These are phyloP conservation scores for Megaustenia siamemsis DNA, from an alignment of 2,888 invertebrate genomes.

Conservation along the genomic window DNA sequence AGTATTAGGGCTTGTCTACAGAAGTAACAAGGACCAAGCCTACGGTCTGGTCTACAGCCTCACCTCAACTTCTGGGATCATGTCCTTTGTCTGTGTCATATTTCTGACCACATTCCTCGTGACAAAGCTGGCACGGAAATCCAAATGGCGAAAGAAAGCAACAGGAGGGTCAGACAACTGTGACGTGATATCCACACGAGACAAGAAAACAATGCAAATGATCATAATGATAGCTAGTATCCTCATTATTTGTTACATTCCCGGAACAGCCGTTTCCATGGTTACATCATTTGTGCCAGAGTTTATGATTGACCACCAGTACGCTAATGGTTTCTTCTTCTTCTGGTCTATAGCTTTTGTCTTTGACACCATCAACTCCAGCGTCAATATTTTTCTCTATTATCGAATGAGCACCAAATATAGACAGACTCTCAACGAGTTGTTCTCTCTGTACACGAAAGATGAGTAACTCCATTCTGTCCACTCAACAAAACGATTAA, in stretches of 20 bases:
- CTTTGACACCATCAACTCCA: slow-evolving; percentile 17
- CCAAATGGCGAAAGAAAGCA: slow-evolving; percentile 13
- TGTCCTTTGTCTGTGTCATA: slow-evolving; percentile 17
- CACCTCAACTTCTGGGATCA: not conserved
- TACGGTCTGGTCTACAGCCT: not conserved
- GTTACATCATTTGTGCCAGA: not conserved
- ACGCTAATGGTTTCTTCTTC: not conserved
- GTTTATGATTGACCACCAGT: not conserved
- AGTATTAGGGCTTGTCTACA: not conserved
- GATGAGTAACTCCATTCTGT: no score
- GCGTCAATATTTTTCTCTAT: slow-evolving; percentile 28
- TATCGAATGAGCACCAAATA: slow-evolving; percentile 41
- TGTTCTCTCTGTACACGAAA: not conserved
- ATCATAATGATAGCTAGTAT: slow-evolving; percentile 16
- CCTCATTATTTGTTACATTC: slow-evolving; percentile 16
- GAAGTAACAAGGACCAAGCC: not conserved
- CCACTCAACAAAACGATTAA: no score
- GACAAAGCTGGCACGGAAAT: not conserved
- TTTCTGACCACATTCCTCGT: slow-evolving; percentile 10
- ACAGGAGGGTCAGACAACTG: not conserved
- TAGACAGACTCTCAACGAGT: slow-evolving; percentile 4
- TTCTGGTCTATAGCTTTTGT: slow-evolving; percentile 22
- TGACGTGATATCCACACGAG: not conserved
- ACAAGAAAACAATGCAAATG: slow-evolving; percentile 29
- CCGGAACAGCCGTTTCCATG: slow-evolving; percentile 1